Percentiles rank a stretch among this genome's conserved stretches.
Conservation (phyloP, 2,797 vertebrate species). For the Tenualosa ilisha region DNA sequence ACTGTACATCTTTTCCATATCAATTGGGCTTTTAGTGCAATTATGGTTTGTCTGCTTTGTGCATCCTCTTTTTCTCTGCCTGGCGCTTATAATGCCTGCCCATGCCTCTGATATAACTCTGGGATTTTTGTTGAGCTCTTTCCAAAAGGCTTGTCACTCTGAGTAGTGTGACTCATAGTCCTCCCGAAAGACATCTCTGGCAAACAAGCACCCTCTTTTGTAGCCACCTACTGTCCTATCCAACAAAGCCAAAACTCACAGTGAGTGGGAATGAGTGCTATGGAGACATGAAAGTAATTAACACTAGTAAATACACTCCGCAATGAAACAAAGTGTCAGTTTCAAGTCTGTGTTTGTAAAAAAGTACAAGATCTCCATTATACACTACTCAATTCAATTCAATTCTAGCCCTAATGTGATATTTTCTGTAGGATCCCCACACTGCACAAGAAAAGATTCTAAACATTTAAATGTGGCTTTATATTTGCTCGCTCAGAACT, state of each 20-base stretch:
- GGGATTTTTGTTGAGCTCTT: constrained; percentile 2
- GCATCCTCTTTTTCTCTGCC: neutral
- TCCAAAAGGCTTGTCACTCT: constrained; percentile 1
- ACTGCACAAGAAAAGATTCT: constrained; percentile 8
- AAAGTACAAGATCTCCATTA: neutral
- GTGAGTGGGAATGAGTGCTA: neutral
- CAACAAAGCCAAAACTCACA: constrained; percentile 19
- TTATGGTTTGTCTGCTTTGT: neutral
- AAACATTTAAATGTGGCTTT: constrained; percentile 10
- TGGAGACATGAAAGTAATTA: neutral
- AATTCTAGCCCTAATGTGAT: neutral
- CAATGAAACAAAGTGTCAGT: neutral
- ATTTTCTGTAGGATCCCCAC: neutral
- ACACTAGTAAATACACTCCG: neutral
- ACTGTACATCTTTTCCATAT: neutral
- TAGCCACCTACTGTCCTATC: constrained; percentile 34
- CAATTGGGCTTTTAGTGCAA: constrained; percentile 7
- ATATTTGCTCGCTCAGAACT: neutral
- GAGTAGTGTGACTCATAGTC: constrained; percentile 44
- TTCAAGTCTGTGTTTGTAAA: neutral
- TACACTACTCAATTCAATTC: neutral
- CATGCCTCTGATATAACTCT: neutral
- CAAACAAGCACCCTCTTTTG: constrained; percentile 35
- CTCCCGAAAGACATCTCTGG: constrained; percentile 37
- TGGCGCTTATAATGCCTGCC: neutral